Base-by-base conservation (phyloP, 1,140 invertebrate genomes). In the Lucilia cuprina region DNA sequence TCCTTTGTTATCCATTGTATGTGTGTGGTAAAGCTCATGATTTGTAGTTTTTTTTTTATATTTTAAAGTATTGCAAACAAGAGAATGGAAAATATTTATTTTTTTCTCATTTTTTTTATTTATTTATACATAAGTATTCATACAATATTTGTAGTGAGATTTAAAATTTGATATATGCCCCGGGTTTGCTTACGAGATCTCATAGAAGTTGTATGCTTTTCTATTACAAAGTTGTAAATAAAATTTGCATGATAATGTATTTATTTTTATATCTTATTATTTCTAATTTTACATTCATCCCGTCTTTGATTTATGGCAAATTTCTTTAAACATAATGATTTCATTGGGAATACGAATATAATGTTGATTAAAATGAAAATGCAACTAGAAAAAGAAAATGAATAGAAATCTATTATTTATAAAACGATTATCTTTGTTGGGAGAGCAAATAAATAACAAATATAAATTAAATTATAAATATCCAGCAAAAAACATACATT, bases 201-300 rank as follows among this genome's bases (percentile, higher is more conserved):
- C 7, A 41, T 41, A 41, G 41, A 41, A 41, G 41, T 3, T 41
- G 41, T 41, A 8, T 41, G 77, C 30, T 14, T 80, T 12, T 50
- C 77, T 80, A 19, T 41, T 80, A 49, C 47, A 80, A 80, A 49
- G 19, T 83, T 83, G 82, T 83, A 83, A 83, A 83, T 83, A 83
- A 83, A 83, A 83, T 83, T 83, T 83, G 60, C 82, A 83, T 83
- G 30, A 74, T 83, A 83, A 74, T 83, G 82, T 82, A 25, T 12
- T 82, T 49, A 34, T 65, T 65, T 35, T 70, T 4, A 19, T 19
- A 17, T 41, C 4, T 41, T 19, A 25, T n/a, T 17, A 5, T 55
- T 75, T n/a, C 14, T 78, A 10, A n/a, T 78, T n/a, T 78, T 47
- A 34, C 35, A 78, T 78, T 80, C 19, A 25, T 50, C 10, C 41